Evolutionary conservation across 2,113 vertebrate species (phyloP), one percentile per base, ranked within the genome.

Genomic region (Platysternon megacephalum): DNA sequence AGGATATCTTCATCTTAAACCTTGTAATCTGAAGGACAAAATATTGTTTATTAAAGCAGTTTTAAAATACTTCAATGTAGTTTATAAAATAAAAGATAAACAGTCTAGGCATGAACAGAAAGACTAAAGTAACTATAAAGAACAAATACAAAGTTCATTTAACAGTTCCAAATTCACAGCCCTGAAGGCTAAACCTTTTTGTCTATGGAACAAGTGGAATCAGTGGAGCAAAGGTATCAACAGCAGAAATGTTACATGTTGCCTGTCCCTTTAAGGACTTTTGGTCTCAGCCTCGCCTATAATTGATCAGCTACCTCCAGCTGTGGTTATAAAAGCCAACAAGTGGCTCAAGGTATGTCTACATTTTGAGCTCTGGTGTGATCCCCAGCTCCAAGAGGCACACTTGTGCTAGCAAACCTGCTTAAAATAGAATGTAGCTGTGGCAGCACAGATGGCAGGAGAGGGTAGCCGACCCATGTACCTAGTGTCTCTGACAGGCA

Each of bases 1-100:
- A 82, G 86, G 82, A 84, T 32, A 94, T 79, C 12, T 91, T 93
- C 44, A 84, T 39, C 92, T 88, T 56, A 91, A 95, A 85, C 65
- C 87, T 14, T 28, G 65, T 58, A 91, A 93, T 68, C 78, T 87
- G 58, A 97, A 91, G 96, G 93, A 96, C 29, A 97, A 91, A 95
- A 93, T 44, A 68, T 19, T 19, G 49, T 79, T 65, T 42, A 46
- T 88, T 97, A 97, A 96, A 86, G 87, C 28, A 88, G 78, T 92
- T 95, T 96, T 95, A 94, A 89, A 86, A 95, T 74, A 88, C 84
- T 91, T 84, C 76, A 87, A 82, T 96, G 91, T 95, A 91, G 91
- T 91, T 94, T 93, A 91, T 93, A 95, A 89, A 72, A 72, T 72
- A 72, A 72, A 87, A 86, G 29, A 91, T 16, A 8, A 90, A 9